Percentiles rank a stretch among this genome's conserved stretches.
Evolutionary conservation across 1,140 invertebrate species (phyloP).

Genomic region (Ephestia elutella): DNA sequence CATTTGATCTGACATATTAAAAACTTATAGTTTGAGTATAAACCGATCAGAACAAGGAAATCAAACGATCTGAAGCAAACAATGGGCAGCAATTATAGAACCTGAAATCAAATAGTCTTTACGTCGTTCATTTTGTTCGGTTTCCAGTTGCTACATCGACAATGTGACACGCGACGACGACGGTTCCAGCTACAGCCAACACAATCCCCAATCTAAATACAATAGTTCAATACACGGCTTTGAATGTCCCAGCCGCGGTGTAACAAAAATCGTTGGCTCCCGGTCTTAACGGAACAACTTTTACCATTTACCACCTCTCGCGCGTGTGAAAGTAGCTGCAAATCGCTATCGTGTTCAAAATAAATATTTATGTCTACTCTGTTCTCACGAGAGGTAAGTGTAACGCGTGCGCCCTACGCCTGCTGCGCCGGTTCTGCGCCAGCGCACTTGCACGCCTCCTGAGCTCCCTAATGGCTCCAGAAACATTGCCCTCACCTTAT

Average conservation of each 20-base stretch:
- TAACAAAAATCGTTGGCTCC: constrained; percentile 10
- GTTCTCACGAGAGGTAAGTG: constrained; percentile 37
- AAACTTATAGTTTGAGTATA: too few species aligned
- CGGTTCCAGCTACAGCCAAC: neutral
- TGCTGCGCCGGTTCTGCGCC: constrained; percentile 40
- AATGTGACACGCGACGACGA: neutral
- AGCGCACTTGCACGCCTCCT: constrained; percentile 40
- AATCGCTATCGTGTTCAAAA: constrained; percentile 5
- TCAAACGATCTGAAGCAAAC: neutral
- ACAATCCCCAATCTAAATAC: constrained; percentile 11
- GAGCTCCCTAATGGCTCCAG: constrained; percentile 40
- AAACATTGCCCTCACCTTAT: constrained; percentile 32
- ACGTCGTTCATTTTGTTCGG: neutral
- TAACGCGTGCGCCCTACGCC: constrained; percentile 26
- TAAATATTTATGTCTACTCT: constrained; percentile 15
- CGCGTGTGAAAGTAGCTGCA: constrained; percentile 18
- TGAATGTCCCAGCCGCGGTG: constrained; percentile 4
- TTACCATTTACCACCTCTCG: constrained; percentile 13
- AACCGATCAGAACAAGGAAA: neutral
- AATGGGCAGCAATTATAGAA: neutral
- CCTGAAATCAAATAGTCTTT: neutral
- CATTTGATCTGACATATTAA: too few species aligned
- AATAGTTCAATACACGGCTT: constrained; percentile 6
- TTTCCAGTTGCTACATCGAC: neutral
- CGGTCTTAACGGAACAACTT: constrained; percentile 18